Conservation (phyloP, 2,113 vertebrate genomes). For the Nicator chloris region DNA sequence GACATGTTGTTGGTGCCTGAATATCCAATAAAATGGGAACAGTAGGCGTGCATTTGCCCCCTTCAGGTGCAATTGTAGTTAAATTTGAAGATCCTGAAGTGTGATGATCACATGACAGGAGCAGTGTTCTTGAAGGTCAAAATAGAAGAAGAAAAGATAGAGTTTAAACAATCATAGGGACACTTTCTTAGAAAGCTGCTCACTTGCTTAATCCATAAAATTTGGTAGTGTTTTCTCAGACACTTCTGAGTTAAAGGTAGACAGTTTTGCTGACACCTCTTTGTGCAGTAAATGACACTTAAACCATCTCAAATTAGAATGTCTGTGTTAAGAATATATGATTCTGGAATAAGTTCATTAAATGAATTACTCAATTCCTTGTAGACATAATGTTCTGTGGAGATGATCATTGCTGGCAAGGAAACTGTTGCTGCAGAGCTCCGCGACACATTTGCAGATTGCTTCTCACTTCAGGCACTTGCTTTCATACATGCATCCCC, state of each 20-base stretch:
- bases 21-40: neutral
- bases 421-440: neutral
- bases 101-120: neutral
- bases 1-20: neutral
- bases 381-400: neutral
- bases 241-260: neutral
- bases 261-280: neutral
- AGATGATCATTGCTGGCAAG: neutral
- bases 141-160: neutral
- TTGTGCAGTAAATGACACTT: neutral
- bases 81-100: neutral
- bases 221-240: neutral
- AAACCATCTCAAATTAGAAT: neutral
- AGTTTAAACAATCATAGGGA: neutral
- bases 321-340: neutral
- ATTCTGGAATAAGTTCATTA: slow-evolving; percentile 10
- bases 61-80: neutral
- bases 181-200: neutral
- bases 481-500: neutral
- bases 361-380: slow-evolving; percentile 4
- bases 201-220: neutral
- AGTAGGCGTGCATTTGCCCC: neutral
- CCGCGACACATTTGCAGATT: neutral
- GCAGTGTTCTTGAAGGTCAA: neutral
- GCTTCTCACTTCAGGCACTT: neutral